These are phyloP conservation scores for Cinclus cinclus DNA, from an alignment of 2,113 vertebrate genomes.

Conservation along the genomic window DNA sequence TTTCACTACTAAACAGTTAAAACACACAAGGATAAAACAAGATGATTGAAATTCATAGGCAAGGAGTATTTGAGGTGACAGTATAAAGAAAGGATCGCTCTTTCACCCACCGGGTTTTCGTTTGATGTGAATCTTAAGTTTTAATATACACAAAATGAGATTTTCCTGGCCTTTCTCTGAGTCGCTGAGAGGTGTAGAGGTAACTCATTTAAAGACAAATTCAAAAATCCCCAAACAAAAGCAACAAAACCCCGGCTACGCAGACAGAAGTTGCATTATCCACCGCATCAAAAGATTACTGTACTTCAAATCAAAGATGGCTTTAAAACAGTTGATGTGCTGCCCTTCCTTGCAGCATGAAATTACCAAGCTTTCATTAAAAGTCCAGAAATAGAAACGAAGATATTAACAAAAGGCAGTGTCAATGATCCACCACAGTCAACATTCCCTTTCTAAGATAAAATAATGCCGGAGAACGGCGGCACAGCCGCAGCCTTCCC, in stretches of 20 bases:
- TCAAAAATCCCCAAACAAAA: slow-evolving; percentile 9
- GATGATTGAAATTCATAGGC: neutral
- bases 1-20: slow-evolving; percentile 21
- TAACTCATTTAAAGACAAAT: neutral
- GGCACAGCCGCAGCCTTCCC: neutral
- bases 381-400: neutral
- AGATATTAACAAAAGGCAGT: neutral
- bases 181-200: neutral
- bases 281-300: neutral
- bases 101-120: neutral
- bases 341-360: slow-evolving; percentile 7
- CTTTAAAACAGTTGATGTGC: neutral
- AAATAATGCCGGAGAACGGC: fast-evolving
- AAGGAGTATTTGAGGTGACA: slow-evolving; percentile 18
- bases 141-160: neutral
- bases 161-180: neutral
- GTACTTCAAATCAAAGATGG: slow-evolving; percentile 2
- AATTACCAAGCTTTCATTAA: slow-evolving; percentile 7
- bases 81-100: neutral
- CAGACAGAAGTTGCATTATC: neutral
- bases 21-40: neutral
- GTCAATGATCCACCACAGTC: neutral
- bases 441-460: neutral
- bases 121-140: slow-evolving; percentile 14
- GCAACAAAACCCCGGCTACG: neutral